Conservation (phyloP, 2,113 vertebrate genomes). For the Promerops cafer region DNA sequence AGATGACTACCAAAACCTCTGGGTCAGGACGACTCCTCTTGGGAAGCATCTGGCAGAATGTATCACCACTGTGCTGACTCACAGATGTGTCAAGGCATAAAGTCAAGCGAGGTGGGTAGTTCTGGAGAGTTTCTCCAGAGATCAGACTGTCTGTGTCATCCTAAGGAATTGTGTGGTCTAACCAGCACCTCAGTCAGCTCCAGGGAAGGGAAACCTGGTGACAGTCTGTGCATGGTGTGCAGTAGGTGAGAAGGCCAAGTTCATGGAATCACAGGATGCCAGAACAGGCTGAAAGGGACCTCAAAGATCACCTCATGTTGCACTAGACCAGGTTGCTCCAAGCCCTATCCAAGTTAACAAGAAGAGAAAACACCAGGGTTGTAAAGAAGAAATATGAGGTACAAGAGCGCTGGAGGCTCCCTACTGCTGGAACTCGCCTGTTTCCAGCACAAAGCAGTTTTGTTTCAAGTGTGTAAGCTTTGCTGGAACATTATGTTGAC, state of each 20-base stretch:
- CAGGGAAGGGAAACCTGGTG: background rate
- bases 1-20: slow-evolving; percentile 14
- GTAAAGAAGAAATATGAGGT: background rate
- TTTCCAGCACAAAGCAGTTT: background rate
- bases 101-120: background rate
- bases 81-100: slow-evolving; percentile 23
- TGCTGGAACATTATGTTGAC: background rate
- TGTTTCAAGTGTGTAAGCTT: background rate
- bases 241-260: background rate
- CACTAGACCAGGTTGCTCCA: background rate
- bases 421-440: background rate
- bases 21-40: background rate
- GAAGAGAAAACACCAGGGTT: background rate
- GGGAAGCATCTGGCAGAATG: slow-evolving; percentile 20
- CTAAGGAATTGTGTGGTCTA: background rate
- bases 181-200: background rate
- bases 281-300: background rate
- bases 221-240: background rate
- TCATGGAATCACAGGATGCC: background rate
- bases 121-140: background rate
- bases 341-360: background rate
- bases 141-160: background rate
- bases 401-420: background rate
- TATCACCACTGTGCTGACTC: slow-evolving; percentile 2
- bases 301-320: rapidly evolving